phyloP scores from a whole-genome alignment of 1,140 invertebrate species.

The Drosophila hydei region DNA sequence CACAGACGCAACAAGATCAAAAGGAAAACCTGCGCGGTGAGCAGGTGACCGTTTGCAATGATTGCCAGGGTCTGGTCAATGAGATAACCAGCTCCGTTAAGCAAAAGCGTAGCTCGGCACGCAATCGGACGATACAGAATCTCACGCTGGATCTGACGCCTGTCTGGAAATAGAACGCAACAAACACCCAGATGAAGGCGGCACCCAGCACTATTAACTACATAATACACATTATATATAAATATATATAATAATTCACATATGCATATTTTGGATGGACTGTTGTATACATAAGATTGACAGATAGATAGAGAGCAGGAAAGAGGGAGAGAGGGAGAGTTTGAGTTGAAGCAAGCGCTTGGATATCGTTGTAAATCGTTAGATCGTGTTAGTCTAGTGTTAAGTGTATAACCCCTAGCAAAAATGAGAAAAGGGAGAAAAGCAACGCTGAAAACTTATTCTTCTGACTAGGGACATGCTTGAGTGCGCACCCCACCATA shows the following conservation, averaged over 20 bases:
- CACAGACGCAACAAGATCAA: constrained; percentile 69
- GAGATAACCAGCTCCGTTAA: constrained; percentile 95
- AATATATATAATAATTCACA: constrained; percentile 9
- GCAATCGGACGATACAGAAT: constrained; percentile 91
- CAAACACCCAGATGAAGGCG: constrained; percentile 30
- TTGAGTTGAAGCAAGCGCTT: constrained; percentile 4
- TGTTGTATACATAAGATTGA: constrained; percentile 59
- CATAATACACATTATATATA: constrained; percentile 36
- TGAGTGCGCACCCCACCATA: constrained; percentile 57
- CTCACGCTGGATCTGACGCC: constrained; percentile 92
- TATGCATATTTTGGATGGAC: constrained; percentile 56
- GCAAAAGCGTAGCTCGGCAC: constrained; percentile 90
- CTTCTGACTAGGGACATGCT: constrained; percentile 60
- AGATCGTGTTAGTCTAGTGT: constrained; percentile 67
- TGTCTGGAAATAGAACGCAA: constrained; percentile 88
- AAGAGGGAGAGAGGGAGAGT: constrained; percentile 1
- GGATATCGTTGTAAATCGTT: constrained; percentile 48
- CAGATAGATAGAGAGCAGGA: background rate
- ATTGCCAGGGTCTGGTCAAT: constrained; percentile 96
- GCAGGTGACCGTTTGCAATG: constrained; percentile 95
- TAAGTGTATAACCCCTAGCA: constrained; percentile 47
- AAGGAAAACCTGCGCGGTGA: constrained; percentile 89
- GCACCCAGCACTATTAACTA: constrained; percentile 26
- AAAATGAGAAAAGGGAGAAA: constrained; percentile 15
- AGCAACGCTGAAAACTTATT: constrained; percentile 64